Conservation (phyloP, 2,888 invertebrate species). For the Hedya salicella region DNA sequence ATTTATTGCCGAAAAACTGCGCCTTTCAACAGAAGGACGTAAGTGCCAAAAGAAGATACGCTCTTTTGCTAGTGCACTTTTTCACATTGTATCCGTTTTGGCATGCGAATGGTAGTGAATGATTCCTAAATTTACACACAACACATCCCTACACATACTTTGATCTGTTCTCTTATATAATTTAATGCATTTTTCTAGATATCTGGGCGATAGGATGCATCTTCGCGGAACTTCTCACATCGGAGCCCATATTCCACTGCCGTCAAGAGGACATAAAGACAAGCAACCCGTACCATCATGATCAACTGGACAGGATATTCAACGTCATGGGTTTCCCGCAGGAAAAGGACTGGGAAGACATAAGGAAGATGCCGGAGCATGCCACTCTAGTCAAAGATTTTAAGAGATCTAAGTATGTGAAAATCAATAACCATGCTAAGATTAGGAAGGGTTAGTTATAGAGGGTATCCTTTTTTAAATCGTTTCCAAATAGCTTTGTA, state of each 20-base stretch:
- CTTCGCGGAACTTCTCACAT: slow-evolving; percentile 99
- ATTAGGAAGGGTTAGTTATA: too few species aligned
- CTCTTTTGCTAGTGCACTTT: too few species aligned
- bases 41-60: too few species aligned
- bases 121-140: too few species aligned
- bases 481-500: too few species aligned
- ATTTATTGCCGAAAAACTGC: too few species aligned
- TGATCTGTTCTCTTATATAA: too few species aligned
- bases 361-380: slow-evolving; percentile 99
- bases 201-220: slow-evolving; percentile 99
- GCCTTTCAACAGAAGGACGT: too few species aligned
- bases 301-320: slow-evolving; percentile 99
- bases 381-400: slow-evolving; percentile 97
- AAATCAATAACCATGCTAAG: neutral
- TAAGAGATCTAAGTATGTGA: slow-evolving; percentile 92
- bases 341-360: slow-evolving; percentile 99
- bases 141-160: too few species aligned
- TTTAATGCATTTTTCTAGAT: slow-evolving; percentile 82
- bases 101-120: too few species aligned
- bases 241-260: slow-evolving; percentile 99
- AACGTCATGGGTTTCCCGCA: slow-evolving; percentile 99
- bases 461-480: too few species aligned
- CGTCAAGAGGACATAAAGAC: slow-evolving; percentile 99
- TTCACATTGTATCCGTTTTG: too few species aligned
- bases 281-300: slow-evolving; percentile 99